These are phyloP conservation scores for Ceyx margarethae DNA, from an alignment of 2,113 vertebrate species.

Conservation along the genomic window DNA sequence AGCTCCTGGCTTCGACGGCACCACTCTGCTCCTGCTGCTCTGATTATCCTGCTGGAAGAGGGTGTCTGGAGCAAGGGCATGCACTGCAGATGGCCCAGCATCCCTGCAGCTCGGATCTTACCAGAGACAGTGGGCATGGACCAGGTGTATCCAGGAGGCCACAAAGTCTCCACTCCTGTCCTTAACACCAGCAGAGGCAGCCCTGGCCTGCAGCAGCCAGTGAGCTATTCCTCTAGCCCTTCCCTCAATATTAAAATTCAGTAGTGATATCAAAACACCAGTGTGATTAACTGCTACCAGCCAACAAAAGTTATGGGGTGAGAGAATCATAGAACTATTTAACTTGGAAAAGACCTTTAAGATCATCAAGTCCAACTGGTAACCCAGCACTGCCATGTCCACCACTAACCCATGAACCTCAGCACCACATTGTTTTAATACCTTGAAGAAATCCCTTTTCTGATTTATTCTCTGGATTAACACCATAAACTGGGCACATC, in stretches of 20 bases:
- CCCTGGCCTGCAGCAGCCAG: background rate
- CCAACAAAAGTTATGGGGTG: background rate
- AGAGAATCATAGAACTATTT: background rate
- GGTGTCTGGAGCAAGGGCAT: background rate
- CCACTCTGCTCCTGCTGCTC: background rate
- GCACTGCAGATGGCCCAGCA: background rate
- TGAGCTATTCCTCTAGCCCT: background rate
- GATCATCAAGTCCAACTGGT: background rate
- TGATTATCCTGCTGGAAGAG: slow-evolving; percentile 14
- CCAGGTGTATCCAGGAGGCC: background rate
- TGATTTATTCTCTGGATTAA: background rate
- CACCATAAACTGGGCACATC: background rate
- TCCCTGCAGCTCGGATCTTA: background rate
- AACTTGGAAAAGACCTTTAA: background rate
- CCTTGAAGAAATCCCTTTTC: background rate
- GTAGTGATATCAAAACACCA: background rate
- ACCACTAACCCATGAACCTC: background rate
- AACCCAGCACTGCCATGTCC: background rate
- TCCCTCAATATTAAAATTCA: background rate
- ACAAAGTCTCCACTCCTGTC: background rate
- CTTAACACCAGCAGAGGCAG: background rate
- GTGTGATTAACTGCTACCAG: background rate
- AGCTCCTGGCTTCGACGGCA: background rate
- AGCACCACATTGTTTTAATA: background rate
- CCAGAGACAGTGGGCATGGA: background rate